Conservation (phyloP, 1,140 invertebrate genomes). For the Sycophaga agraensis region DNA sequence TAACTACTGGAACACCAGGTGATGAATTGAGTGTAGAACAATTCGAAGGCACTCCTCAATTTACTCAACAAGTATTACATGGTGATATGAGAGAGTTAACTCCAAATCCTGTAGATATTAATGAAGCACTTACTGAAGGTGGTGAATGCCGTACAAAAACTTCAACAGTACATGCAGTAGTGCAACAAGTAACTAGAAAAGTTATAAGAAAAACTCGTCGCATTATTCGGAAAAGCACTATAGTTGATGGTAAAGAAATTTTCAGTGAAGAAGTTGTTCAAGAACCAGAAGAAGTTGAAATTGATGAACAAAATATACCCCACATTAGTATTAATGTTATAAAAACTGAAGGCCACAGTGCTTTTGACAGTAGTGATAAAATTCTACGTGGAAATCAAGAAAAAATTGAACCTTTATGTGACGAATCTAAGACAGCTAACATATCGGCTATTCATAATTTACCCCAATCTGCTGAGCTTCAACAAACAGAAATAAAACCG, state of each 20-base stretch:
- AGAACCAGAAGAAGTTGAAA: slow-evolving; percentile 78
- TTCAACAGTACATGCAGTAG: slow-evolving; percentile 71
- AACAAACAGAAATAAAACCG: not conserved
- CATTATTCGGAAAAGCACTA: slow-evolving; percentile 72
- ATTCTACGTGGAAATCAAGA: not conserved
- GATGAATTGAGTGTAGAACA: slow-evolving; percentile 66
- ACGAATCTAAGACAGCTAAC: not conserved
- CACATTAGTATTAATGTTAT: slow-evolving; percentile 74
- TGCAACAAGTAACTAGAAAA: slow-evolving; percentile 76
- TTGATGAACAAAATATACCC: slow-evolving; percentile 73
- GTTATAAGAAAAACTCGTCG: slow-evolving; percentile 73
- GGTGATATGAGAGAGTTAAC: slow-evolving; percentile 41
- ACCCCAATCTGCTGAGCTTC: not conserved
- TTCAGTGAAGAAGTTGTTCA: slow-evolving; percentile 79
- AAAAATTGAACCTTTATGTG: not conserved
- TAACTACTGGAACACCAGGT: slow-evolving; percentile 63
- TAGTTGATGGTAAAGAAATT: slow-evolving; percentile 81
- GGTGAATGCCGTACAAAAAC: slow-evolving; percentile 56
- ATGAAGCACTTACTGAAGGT: slow-evolving; percentile 42
- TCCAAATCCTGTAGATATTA: slow-evolving; percentile 35
- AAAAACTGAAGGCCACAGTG: slow-evolving; percentile 50
- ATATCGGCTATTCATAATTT: not conserved
- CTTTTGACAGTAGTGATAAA: not conserved
- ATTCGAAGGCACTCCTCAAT: slow-evolving; percentile 63
- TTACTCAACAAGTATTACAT: slow-evolving; percentile 55